Evolutionary conservation across 2,888 invertebrate genomes (phyloP).

Genomic region (Dastarcus helophoroides): DNA sequence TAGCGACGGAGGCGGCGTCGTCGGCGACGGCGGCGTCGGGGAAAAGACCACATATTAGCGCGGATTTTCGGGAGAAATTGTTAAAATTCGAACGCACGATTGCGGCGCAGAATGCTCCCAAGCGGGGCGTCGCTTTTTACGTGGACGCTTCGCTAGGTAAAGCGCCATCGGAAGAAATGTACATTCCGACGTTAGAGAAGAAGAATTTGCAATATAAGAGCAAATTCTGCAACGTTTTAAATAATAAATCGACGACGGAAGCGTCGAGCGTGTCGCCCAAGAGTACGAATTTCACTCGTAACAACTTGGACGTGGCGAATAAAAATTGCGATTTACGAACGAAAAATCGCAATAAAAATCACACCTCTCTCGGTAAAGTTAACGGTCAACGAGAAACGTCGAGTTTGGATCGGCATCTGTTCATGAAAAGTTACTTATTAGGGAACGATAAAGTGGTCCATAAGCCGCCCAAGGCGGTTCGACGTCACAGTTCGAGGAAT

Average conservation of each 20-base stretch:
- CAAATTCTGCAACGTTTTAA: constrained; percentile 35
- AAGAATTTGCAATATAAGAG: constrained; percentile 45
- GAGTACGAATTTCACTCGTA: too few species aligned
- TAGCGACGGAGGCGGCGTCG: constrained; percentile 26
- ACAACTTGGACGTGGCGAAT: constrained; percentile 9
- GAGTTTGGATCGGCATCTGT: constrained; percentile 36
- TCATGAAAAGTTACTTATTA: constrained; percentile 35
- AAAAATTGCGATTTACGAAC: constrained; percentile 16
- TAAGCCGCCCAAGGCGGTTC: constrained; percentile 62
- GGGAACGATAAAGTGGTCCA: constrained; percentile 46
- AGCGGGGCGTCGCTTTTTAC: constrained; percentile 20
- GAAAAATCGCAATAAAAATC: constrained; percentile 24
- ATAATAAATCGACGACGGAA: constrained; percentile 33
- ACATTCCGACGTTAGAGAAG: constrained; percentile 44
- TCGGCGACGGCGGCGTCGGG: constrained; percentile 24
- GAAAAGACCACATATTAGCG: constrained; percentile 26
- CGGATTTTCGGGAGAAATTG: constrained; percentile 34
- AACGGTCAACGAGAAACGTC: constrained; percentile 32
- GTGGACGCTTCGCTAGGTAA: constrained; percentile 4
- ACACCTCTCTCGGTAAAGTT: constrained; percentile 14
- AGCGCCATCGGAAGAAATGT: constrained; percentile 36
- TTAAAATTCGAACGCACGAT: constrained; percentile 32
- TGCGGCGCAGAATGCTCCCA: constrained; percentile 16
- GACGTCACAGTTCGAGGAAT: constrained; percentile 49
- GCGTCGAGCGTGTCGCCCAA: too few species aligned